phyloP scores from a whole-genome alignment of 2,888 invertebrate species.

The Aporophyla lueneburgensis region DNA sequence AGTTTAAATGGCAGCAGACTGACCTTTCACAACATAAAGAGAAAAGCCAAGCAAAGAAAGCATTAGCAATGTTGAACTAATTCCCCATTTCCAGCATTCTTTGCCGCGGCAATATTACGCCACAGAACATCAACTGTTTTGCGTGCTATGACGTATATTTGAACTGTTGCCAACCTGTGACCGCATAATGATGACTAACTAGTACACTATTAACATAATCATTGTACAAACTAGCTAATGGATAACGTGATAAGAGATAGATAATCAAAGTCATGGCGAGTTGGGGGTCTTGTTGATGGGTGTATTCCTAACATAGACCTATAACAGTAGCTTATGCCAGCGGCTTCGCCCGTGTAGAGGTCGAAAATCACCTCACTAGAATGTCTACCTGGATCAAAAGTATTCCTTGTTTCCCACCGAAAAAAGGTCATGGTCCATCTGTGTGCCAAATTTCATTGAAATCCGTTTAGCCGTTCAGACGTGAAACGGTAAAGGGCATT shows the following conservation, averaged over 20 bases:
- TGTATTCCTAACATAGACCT: neutral
- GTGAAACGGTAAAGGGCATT: too few relatives aligned
- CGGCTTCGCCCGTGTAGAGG: too few relatives aligned
- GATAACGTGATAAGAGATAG: constrained; percentile 14
- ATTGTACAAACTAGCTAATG: constrained; percentile 6
- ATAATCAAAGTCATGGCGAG: constrained; percentile 15
- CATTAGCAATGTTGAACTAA: constrained; percentile 3
- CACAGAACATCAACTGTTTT: constrained; percentile 28
- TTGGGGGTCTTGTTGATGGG: neutral
- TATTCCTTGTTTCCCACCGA: too few relatives aligned
- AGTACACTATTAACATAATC: constrained; percentile 23
- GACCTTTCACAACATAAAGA: constrained; percentile 11
- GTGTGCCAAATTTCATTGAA: too few relatives aligned
- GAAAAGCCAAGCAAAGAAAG: neutral
- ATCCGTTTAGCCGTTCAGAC: too few relatives aligned
- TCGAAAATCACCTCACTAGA: too few relatives aligned
- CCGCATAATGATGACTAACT: constrained; percentile 17
- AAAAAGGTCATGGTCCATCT: too few relatives aligned
- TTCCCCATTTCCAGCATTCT: neutral
- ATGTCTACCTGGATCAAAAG: too few relatives aligned
- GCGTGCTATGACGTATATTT: constrained; percentile 24
- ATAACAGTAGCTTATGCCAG: too few relatives aligned
- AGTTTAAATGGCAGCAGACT: constrained; percentile 11
- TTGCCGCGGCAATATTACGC: constrained; percentile 17
- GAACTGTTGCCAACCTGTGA: constrained; percentile 41